Evolutionary conservation across 2,888 invertebrate genomes (phyloP), one percentile per base, ranked within the genome.

Genomic region (Brachylomia viminalis): DNA sequence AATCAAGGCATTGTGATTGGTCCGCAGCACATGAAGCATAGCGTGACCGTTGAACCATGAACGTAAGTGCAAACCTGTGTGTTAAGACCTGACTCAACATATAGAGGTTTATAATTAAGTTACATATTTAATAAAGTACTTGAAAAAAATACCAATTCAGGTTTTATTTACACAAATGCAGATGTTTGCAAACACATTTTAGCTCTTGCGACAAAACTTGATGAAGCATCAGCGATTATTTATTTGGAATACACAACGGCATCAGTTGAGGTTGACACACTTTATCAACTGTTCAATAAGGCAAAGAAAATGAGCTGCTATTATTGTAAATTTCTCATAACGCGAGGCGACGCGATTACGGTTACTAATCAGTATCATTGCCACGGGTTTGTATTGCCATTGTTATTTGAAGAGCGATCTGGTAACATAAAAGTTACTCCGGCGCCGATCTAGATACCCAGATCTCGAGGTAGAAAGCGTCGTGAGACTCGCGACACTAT

Each of bases 391-490:
- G 72, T 77, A 86, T 86, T 86, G 89, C 90, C 91, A 93, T 94
- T 94, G 91, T 92, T 82, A 67, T 76, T 90, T 90, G 88, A 84
- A 83, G 83, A 89, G 83, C 83, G 86, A 75, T 80, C 83, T 89
- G 85, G 89, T 90, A 92, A 91, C 89, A 92, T 93, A 92, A 93
- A 93, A 90, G 87, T 85, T 82, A 87, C 91, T 86, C 83, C 87
- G 92, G 75, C 91, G 90, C 85, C 90, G 94, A 93, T 94, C 95
- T 93, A 93, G 92, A 94, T 95, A 95, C 93, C 93, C 90, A 93
- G 92, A 93, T 95, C 91, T 90, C 87, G 87, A 81, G 80, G 86
- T 92, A 92, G 92, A 93, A 93, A 92, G 92, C 88, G 86, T 78
- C 85, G 88, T 89, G 87, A 82, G 87, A 89, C 85, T 85, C 61